Conservation (phyloP, 1,140 invertebrate species). For the Drosophila nigromelanica region DNA sequence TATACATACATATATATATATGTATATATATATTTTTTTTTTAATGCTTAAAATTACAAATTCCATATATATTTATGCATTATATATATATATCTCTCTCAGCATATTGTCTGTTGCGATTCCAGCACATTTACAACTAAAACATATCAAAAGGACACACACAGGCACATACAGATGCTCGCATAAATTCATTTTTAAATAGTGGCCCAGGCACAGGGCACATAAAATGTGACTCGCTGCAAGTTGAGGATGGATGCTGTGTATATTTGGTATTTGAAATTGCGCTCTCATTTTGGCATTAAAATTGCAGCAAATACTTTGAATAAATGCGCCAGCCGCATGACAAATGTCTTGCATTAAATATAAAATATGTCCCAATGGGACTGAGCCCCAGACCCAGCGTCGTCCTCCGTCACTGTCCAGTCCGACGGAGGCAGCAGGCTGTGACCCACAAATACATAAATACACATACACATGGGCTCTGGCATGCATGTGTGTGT, state of each 20-base stretch:
- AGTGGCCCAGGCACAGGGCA: slow-evolving; percentile 12
- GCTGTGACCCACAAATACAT: slow-evolving; percentile 38
- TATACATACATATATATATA: not conserved
- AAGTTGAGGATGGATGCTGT: not conserved
- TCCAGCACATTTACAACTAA: slow-evolving; percentile 22
- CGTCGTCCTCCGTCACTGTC: slow-evolving; percentile 19
- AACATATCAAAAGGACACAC: not conserved
- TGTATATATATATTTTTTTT: not conserved
- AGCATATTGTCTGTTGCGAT: slow-evolving; percentile 32
- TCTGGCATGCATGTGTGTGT: not conserved
- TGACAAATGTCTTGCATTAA: slow-evolving; percentile 67
- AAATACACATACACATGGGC: slow-evolving; percentile 8
- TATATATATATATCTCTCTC: slow-evolving; percentile 35
- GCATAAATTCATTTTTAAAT: slow-evolving; percentile 60
- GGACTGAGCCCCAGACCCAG: slow-evolving; percentile 11
- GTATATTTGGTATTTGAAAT: slow-evolving; percentile 48
- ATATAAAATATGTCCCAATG: slow-evolving; percentile 60
- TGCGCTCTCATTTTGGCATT: slow-evolving; percentile 63
- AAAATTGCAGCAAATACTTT: slow-evolving; percentile 69
- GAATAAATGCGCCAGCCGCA: slow-evolving; percentile 63
- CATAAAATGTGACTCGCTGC: slow-evolving; percentile 22
- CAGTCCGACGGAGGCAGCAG: slow-evolving; percentile 9
- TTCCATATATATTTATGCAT: slow-evolving; percentile 1
- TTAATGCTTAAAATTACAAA: no score
- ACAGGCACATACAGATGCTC: slow-evolving; percentile 1